A percentile compares a stretch with the other conserved stretches of the same genome.
Evolutionary conservation across 2,888 invertebrate species (phyloP).

Genomic region (Galerucella nymphaeae): DNA sequence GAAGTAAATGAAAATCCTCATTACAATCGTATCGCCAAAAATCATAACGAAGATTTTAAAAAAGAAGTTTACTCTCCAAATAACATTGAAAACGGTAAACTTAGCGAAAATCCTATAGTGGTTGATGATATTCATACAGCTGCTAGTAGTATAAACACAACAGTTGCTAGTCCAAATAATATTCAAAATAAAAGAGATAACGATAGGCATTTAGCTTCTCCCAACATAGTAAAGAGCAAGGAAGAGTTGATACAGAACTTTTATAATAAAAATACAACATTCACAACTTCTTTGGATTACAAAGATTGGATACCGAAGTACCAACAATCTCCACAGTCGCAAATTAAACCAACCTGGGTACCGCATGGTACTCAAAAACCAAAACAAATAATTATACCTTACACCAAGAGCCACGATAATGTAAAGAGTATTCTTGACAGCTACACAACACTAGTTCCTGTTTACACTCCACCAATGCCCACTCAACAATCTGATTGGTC

Average conservation of each 20-base stretch:
- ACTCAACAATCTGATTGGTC: constrained; percentile 58
- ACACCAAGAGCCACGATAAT: constrained; percentile 64
- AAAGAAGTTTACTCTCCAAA: constrained; percentile 12
- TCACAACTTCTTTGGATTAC: constrained; percentile 53
- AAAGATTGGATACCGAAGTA: constrained; percentile 52
- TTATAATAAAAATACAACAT: constrained; percentile 46
- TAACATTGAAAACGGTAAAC: constrained; percentile 40
- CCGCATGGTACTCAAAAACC: constrained; percentile 68
- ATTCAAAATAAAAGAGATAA: constrained; percentile 47
- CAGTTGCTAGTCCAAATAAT: constrained; percentile 48
- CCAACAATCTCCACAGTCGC: constrained; percentile 43
- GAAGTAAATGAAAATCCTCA: constrained; percentile 56
- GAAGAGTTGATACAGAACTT: constrained; percentile 64
- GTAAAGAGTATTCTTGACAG: constrained; percentile 31
- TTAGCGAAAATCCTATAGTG: constrained; percentile 63
- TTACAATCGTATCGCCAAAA: constrained; percentile 27
- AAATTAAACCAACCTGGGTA: constrained; percentile 32
- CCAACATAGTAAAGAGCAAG: constrained; percentile 6
- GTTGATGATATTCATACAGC: constrained; percentile 69
- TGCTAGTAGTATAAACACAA: constrained; percentile 58
- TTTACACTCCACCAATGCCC: constrained; percentile 58
- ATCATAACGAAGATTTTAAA: constrained; percentile 4
- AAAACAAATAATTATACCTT: constrained; percentile 85
- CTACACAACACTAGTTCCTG: constrained; percentile 58
- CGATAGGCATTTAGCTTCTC: constrained; percentile 45